Evolutionary conservation across 2,113 vertebrate genomes (phyloP).

Genomic region (Poeciliopsis retropinna): DNA sequence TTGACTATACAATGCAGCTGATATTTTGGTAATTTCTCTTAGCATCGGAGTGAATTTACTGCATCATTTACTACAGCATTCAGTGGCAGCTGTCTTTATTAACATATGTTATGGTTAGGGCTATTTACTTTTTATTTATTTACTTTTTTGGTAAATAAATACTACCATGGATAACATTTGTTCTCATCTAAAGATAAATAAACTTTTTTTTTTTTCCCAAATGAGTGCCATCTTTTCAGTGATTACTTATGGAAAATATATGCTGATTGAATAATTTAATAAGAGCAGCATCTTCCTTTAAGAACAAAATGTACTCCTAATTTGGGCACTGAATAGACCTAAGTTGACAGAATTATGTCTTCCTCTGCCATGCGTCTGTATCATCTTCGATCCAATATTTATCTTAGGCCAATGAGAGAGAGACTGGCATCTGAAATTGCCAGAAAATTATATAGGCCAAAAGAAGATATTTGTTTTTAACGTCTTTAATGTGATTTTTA

Average conservation of each 20-base stretch:
- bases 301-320: slow-evolving; percentile 66
- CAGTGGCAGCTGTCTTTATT: neutral
- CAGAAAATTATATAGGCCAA: slow-evolving; percentile 83
- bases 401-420: slow-evolving; percentile 67
- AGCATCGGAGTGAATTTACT: neutral
- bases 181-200: neutral
- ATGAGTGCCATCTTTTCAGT: neutral
- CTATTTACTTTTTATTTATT: too few relatives aligned
- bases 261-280: slow-evolving; percentile 24
- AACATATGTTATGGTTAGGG: too few relatives aligned
- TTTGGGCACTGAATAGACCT: slow-evolving; percentile 66
- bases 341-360: slow-evolving; percentile 75
- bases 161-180: neutral
- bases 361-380: slow-evolving; percentile 70
- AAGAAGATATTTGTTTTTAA: slow-evolving; percentile 76
- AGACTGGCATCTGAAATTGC: slow-evolving; percentile 78
- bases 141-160: neutral
- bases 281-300: slow-evolving; percentile 47
- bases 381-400: slow-evolving; percentile 72
- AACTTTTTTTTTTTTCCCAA: neutral
- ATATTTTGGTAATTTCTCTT: too few relatives aligned
- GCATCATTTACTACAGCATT: neutral
- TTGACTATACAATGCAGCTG: too few relatives aligned
- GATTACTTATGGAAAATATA: neutral
- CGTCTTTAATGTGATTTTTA: slow-evolving; percentile 79